Base-by-base conservation (phyloP, 1,140 invertebrate genomes). In the Venustaconcha ellipsiformis region DNA sequence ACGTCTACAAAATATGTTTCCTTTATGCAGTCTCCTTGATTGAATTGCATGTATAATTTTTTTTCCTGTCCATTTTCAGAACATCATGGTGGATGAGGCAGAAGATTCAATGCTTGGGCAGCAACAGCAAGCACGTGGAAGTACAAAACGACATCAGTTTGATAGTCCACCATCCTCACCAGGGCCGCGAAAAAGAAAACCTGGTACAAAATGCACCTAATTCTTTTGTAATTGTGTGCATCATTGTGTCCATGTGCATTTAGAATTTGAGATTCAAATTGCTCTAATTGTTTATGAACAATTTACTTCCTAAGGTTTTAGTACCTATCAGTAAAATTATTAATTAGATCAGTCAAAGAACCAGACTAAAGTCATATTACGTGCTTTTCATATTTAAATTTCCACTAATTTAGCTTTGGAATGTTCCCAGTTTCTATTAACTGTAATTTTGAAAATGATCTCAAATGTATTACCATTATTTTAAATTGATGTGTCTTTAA, bases 171-270 rank as follows among this genome's bases (percentile, higher is more conserved):
- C 84, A 11, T 77, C 82, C 11, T 88, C 88, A 0, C 91, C 90
- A 4, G 88, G 92, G 14, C 91, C 92, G 2, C 92, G 91, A 70
- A 96, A 95, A 88, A 88, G 95, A 64, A 96, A 95, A 90, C 94
- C 95, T 11, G 95, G 88, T 87, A 76, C 75, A 67, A 13, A 18
- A 1, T 15, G 63, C 20, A 18, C 30, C 6, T 12, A 15, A 65
- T 15, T 15, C 20, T 65, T 26, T 14, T 67, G 20, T 37, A 0
- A 14, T 0, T 14, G 26, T n/a, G n/a, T 6, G n/a, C 14, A 14
- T 63, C 26, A 12, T 63, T 20, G 6, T 0, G 8, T 8, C n/a
- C 13, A 3, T 69, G 18, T 48, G 4, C 14, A 6, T 69, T 20
- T 37, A 13, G 57, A 11, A 48, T 57, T 30, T 15, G 14, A 56